Percentiles rank a stretch among this genome's conserved stretches.
phyloP scores from a whole-genome alignment of 1,140 invertebrate genomes.

The Campoletis sonorensis region DNA sequence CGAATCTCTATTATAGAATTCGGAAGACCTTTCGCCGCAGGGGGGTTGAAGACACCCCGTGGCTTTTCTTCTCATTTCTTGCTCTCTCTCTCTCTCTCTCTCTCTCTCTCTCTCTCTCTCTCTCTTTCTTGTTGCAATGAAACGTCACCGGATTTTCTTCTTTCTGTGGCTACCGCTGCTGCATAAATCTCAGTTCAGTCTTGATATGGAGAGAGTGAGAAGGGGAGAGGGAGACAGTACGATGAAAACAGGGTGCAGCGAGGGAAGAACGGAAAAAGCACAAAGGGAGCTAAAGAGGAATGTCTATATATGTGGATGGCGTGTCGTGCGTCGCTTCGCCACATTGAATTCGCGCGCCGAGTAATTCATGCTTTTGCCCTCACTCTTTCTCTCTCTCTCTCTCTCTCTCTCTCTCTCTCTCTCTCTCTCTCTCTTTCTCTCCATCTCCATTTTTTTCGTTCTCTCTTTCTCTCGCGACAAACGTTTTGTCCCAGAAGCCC shows the following conservation, averaged over 20 bases:
- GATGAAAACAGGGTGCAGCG: constrained; percentile 30
- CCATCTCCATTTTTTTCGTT: too few relatives aligned
- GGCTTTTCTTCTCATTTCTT: not conserved
- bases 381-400: too few relatives aligned
- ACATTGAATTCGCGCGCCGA: constrained; percentile 24
- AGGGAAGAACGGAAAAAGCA: constrained; percentile 46
- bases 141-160: constrained; percentile 9
- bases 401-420: not conserved
- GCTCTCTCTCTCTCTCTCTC: too few relatives aligned
- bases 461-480: constrained; percentile 2
- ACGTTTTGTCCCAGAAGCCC: constrained; percentile 4
- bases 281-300: constrained; percentile 9
- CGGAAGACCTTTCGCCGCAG: constrained; percentile 4
- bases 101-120: too few relatives aligned
- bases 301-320: constrained; percentile 1
- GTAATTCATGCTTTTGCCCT: constrained; percentile 1
- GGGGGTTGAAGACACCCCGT: constrained; percentile 18
- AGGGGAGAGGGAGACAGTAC: not conserved
- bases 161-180: not conserved
- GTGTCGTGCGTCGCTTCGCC: constrained; percentile 6
- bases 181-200: constrained; percentile 41
- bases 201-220: not conserved
- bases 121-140: not conserved
- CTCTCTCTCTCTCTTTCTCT: not conserved
- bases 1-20: constrained; percentile 12